phyloP scores from a whole-genome alignment of 2,888 invertebrate genomes.

The Cylloceria caligata region DNA sequence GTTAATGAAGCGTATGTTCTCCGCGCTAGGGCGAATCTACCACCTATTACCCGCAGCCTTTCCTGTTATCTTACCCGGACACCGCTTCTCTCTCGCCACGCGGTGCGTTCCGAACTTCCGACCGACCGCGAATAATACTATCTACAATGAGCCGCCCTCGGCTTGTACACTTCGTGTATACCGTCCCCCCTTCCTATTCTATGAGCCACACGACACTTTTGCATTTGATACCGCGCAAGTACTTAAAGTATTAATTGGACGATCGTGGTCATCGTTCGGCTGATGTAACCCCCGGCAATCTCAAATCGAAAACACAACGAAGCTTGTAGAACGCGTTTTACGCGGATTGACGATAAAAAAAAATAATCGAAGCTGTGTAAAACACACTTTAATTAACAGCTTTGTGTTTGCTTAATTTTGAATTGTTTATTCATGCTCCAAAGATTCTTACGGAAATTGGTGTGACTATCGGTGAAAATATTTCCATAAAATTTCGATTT shows the following conservation, averaged over 20 bases:
- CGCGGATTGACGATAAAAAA: neutral
- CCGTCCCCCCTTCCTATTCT: slow-evolving; percentile 41
- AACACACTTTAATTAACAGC: neutral
- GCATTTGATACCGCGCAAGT: slow-evolving; percentile 24
- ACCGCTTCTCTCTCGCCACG: slow-evolving; percentile 75
- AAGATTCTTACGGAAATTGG: too few species aligned
- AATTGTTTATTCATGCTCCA: too few species aligned
- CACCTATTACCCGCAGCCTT: slow-evolving; percentile 83
- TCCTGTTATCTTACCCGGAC: slow-evolving; percentile 84
- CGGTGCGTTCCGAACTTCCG: slow-evolving; percentile 64
- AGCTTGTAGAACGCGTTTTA: slow-evolving; percentile 7
- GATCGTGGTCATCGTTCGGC: slow-evolving; percentile 10
- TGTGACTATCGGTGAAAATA: too few species aligned
- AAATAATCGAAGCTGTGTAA: neutral
- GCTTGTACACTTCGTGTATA: slow-evolving; percentile 40
- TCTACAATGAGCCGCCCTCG: slow-evolving; percentile 60
- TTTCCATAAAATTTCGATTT: too few species aligned
- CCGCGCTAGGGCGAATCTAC: slow-evolving; percentile 75
- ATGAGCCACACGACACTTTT: slow-evolving; percentile 56
- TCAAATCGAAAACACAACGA: neutral
- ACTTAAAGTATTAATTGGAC: slow-evolving; percentile 51
- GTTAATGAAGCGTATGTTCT: slow-evolving; percentile 85
- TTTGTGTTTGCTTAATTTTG: neutral
- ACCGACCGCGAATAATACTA: slow-evolving; percentile 72
- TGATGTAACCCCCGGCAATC: slow-evolving; percentile 1